Evolutionary conservation across 2,797 vertebrate genomes (phyloP).

Genomic region (Lithobates pipiens): DNA sequence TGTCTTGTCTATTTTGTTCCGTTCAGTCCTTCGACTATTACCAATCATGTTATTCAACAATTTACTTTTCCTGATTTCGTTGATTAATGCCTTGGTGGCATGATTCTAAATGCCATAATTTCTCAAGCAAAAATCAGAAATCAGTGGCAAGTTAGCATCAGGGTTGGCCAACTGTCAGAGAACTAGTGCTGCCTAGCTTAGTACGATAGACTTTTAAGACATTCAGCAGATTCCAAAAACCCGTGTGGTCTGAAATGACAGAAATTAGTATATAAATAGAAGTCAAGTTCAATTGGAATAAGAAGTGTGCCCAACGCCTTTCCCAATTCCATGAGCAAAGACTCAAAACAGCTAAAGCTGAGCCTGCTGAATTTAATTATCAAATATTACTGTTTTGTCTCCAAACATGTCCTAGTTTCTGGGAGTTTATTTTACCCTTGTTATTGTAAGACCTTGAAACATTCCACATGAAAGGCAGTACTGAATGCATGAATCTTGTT

Average conservation of each 20-base stretch:
- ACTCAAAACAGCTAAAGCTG: conserved; percentile 48
- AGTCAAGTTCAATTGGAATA: conserved; percentile 53
- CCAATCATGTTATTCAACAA: neutral
- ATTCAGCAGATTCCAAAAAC: conserved; percentile 49
- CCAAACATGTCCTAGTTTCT: conserved; percentile 61
- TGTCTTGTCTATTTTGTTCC: too few species aligned
- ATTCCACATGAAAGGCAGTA: conserved; percentile 60
- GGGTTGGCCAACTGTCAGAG: conserved; percentile 26
- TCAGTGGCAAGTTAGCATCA: conserved; percentile 16
- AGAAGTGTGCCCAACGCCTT: conserved; percentile 55
- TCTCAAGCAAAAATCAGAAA: neutral
- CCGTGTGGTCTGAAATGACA: conserved; percentile 57
- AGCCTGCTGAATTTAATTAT: conserved; percentile 61
- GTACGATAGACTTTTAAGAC: conserved; percentile 31
- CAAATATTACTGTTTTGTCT: conserved; percentile 63
- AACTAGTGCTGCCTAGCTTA: conserved; percentile 5
- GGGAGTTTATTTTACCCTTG: conserved; percentile 58
- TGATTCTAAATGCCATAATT: neutral
- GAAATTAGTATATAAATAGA: conserved; percentile 60
- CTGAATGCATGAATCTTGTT: conserved; percentile 38
- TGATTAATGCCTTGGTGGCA: conserved; percentile 13
- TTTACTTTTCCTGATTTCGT: neutral
- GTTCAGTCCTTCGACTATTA: too few species aligned
- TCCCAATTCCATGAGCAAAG: conserved; percentile 42
- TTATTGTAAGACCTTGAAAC: conserved; percentile 60